These are phyloP conservation scores for Andricus quercusramuli DNA, from an alignment of 2,888 invertebrate genomes.

Conservation along the genomic window DNA sequence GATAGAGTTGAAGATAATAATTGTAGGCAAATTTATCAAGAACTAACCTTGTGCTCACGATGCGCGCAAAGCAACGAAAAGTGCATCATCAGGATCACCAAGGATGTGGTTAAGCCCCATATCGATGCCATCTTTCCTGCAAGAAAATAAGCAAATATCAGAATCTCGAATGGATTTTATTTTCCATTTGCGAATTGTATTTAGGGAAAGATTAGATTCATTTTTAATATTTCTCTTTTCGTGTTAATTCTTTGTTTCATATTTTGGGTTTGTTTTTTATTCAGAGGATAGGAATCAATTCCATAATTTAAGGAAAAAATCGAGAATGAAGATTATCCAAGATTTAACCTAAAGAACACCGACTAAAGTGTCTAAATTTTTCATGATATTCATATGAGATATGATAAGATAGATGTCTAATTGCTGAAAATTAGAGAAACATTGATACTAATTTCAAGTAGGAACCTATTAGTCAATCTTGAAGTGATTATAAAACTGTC, in stretches of 20 bases:
- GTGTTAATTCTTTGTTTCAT: too few relatives aligned
- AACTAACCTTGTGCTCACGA: slow-evolving; percentile 75
- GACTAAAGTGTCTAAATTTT: background rate
- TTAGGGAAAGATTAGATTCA: too few relatives aligned
- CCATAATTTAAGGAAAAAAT: background rate
- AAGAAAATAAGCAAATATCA: slow-evolving; percentile 53
- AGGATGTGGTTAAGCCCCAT: slow-evolving; percentile 61
- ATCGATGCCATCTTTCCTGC: slow-evolving; percentile 69
- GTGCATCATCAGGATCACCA: slow-evolving; percentile 65
- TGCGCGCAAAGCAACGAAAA: slow-evolving; percentile 69
- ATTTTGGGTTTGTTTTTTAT: too few relatives aligned
- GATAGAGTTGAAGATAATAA: background rate
- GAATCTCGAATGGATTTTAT: too few relatives aligned
- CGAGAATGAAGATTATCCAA: background rate
- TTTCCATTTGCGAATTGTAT: too few relatives aligned
- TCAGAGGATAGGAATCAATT: background rate
- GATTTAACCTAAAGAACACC: too few relatives aligned
- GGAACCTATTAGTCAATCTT: background rate
- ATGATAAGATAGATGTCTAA: background rate
- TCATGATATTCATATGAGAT: background rate
- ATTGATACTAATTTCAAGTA: background rate
- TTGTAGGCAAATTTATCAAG: background rate
- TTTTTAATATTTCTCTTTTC: too few relatives aligned
- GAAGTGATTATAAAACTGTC: slow-evolving; percentile 1
- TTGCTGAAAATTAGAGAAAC: background rate